These are phyloP conservation scores for Toxotes jaculatrix DNA, from an alignment of 2,113 vertebrate species.

Conservation along the genomic window DNA sequence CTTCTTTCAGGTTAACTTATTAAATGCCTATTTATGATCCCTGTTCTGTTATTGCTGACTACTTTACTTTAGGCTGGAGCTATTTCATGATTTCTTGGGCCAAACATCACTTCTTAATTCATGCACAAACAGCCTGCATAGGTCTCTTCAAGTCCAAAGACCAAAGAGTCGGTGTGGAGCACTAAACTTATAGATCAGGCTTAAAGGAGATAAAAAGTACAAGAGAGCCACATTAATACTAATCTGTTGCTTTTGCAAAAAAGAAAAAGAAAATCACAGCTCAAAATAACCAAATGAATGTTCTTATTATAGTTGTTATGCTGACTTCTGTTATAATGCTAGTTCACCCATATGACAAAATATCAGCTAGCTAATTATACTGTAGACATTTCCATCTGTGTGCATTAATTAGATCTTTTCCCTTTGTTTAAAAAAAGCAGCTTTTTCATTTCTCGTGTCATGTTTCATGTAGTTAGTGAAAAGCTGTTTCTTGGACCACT, in stretches of 20 bases:
- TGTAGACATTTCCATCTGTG: background rate
- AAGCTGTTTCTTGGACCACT: background rate
- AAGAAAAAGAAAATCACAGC: background rate
- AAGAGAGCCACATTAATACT: background rate
- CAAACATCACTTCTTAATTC: constrained; percentile 12
- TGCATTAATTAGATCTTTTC: background rate
- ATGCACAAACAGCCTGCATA: background rate
- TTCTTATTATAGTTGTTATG: background rate
- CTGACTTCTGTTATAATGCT: background rate
- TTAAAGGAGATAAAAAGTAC: background rate
- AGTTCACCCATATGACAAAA: background rate
- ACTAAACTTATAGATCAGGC: background rate
- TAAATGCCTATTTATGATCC: constrained; percentile 14
- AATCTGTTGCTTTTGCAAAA: background rate
- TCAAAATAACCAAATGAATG: background rate
- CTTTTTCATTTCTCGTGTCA: background rate
- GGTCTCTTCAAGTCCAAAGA: background rate
- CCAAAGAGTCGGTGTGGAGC: constrained; percentile 13
- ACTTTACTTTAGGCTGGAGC: background rate
- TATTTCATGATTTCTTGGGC: constrained; percentile 22
- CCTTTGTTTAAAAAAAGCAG: background rate
- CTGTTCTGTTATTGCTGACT: constrained; percentile 3
- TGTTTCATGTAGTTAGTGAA: background rate
- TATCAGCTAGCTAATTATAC: background rate
- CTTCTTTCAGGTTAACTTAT: constrained; percentile 25